These are phyloP conservation scores for Dipodomys spectabilis DNA, from an alignment of 2,113 vertebrate genomes.

Conservation along the genomic window DNA sequence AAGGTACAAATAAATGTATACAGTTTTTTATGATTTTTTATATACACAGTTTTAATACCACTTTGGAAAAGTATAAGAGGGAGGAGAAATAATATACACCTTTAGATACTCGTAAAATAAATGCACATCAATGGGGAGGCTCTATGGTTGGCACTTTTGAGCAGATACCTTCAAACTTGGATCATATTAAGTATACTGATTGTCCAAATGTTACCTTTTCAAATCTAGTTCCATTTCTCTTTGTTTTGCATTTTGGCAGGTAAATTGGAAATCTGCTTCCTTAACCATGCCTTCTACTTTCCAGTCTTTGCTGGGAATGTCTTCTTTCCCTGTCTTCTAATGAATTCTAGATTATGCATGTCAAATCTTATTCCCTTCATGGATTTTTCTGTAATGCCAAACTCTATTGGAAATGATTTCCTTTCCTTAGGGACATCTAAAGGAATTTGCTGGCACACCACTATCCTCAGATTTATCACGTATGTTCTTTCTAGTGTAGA, in stretches of 20 bases:
- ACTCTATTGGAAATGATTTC: not conserved
- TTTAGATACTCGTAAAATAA: not conserved
- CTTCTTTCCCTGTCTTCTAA: not conserved
- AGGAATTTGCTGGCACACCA: not conserved
- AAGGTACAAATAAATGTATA: not conserved
- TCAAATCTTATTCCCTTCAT: not conserved
- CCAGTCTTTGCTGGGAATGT: not conserved
- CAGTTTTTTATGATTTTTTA: not conserved
- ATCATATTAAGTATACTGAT: not conserved
- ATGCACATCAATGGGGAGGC: not conserved
- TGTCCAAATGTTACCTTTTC: not conserved
- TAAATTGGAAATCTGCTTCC: not conserved
- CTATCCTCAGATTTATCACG: not conserved
- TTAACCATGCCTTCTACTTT: not conserved
- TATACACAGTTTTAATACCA: not conserved
- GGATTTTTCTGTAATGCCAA: not conserved
- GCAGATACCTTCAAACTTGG: not conserved
- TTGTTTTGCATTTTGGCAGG: not conserved
- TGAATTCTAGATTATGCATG: not conserved
- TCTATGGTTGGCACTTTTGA: not conserved
- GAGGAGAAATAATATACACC: not conserved
- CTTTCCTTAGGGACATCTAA: not conserved
- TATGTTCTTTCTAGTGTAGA: not conserved
- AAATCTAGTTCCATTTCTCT: not conserved
- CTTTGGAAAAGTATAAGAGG: not conserved